Evolutionary conservation across 2,797 vertebrate species (phyloP).

Genomic region (Sphenopsis melanotis): DNA sequence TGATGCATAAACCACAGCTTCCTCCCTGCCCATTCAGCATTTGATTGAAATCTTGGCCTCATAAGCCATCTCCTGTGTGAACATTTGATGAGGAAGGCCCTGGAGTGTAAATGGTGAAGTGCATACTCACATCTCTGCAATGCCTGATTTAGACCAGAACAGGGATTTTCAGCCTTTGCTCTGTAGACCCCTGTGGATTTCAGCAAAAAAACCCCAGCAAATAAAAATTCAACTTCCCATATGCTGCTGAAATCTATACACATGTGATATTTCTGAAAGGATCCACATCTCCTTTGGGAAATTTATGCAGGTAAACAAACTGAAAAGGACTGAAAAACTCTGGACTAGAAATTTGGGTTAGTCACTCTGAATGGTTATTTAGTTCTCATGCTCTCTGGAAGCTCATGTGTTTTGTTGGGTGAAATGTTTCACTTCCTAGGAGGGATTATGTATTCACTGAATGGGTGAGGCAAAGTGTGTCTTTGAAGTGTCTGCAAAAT

Average conservation of each 20-base stretch:
- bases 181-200: not conserved
- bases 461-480: not conserved
- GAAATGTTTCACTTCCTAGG: not conserved
- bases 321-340: not conserved
- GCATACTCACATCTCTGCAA: not conserved
- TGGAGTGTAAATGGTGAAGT: not conserved
- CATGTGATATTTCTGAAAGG: not conserved
- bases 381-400: not conserved
- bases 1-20: not conserved
- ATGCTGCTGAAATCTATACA: not conserved
- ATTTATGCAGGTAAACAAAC: not conserved
- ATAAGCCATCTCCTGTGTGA: not conserved
- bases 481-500: not conserved
- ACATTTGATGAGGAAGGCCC: not conserved
- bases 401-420: not conserved
- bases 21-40: not conserved
- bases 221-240: not conserved
- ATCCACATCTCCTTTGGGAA: not conserved
- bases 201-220: not conserved
- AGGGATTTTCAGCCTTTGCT: not conserved
- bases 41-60: not conserved
- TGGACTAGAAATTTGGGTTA: not conserved
- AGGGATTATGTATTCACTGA: not conserved
- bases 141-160: not conserved
- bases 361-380: not conserved